Base-by-base conservation (phyloP, 1,140 invertebrate genomes). In the Pinna nobilis region DNA sequence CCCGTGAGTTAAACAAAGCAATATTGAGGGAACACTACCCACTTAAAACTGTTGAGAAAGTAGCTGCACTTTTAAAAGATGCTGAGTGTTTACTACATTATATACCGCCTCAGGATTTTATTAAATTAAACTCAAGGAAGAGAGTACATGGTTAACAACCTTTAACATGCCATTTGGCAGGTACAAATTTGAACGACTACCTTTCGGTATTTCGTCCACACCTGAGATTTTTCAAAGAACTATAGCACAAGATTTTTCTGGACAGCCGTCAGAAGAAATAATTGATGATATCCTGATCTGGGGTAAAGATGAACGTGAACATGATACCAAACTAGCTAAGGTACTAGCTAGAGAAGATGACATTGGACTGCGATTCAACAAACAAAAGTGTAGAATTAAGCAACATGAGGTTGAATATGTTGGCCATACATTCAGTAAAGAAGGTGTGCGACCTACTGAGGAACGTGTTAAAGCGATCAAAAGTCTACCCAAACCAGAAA, bases 121-220 rank as follows among this genome's bases (percentile, higher is more conserved):
- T 86, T 90, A 74, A 79, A 91, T 3, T 78, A 28, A 78, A n/a
- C 72, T 91, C 37, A 68, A 76, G 30, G 44, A 74, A 44, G 32
- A 51, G 33, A 70, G 70, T 76, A 76, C 49, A 73, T 83, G 28
- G 51, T 74, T 90, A 2, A 88, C 83, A 20, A 91, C 90, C 25
- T 91, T 91, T 79, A 87, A 87, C n/a, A 85, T 82, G 0, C 89
- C 88, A 9, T 90, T 87, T 83, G 90, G 86, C 15, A 64, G 82
- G 35, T 89, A 76, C 64, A 80, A 76, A 51, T 87, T 85, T 74
- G 60, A 79, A 30, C 79, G 86, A 44, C 65, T 89, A 32, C 88
- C 89, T 2, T 90, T 90, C 81, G 87, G 89, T n/a, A 76, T 76
- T 33, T 63, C 53, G 2, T 65, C 64, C 3, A 74, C 73, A 2